Evolutionary conservation across 2,797 vertebrate species (phyloP), one percentile per base, ranked within the genome.

Genomic region (Artibeus lituratus): DNA sequence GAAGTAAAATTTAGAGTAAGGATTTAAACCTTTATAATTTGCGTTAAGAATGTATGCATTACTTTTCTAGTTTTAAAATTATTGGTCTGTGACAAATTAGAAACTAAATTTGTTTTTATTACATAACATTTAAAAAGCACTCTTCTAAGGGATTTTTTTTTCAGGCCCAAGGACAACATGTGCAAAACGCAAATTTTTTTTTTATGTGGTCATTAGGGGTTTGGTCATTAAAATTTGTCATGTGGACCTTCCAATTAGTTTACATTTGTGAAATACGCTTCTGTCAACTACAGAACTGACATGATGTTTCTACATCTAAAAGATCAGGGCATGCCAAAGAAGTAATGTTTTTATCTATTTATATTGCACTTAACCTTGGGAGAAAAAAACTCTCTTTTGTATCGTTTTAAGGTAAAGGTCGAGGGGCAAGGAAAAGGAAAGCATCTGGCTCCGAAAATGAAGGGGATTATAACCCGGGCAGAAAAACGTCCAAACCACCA

Each of bases 341-440:
- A 90, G 37, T 24, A 51, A 65, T 29, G 21, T 55, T 87, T 82
- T 87, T 93, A 16, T 87, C 32, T 85, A 42, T 59, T 80, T 86
- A 78, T 72, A 76, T 42, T 82, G 24, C 8, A 74, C 57, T 96
- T 92, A 88, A 16, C 73, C n/a, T 69, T 88, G 32, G 44, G 70
- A 39, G 49, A 10, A 65, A 77, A 93, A 73, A 92, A 78, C 21
- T 55, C 67, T 2, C 10, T 32, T 91, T 78, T 91, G 21, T 94
- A n/a, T 94, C 67, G 42, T 95, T 96, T 97, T 95, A 98, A 99
- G 99, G 99, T 97, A 99, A 99, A 99, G 99, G 99, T 44, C 98
- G 99, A 96, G 99, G 99, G 67, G 98, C 98, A 91, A 99, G 98
- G 98, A 99, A 99, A 98, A 99, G 99, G 98, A 99, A 99, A 99